phyloP scores from a whole-genome alignment of 2,797 vertebrate species.

The Parauchenoglanis ngamensis region DNA sequence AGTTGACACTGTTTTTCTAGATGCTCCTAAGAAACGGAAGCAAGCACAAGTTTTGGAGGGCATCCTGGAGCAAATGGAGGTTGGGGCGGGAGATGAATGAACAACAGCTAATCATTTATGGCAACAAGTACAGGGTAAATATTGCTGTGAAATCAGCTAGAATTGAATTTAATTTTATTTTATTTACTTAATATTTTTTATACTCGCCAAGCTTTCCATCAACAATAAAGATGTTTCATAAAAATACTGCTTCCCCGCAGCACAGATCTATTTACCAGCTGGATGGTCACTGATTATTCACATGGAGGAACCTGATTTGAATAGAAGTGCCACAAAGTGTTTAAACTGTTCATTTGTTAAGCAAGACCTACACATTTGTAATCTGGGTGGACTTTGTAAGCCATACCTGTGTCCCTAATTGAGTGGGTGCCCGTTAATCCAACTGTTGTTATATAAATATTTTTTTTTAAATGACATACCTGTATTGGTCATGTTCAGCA shows the following conservation, averaged over 20 bases:
- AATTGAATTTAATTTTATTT: neutral
- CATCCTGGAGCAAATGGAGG: slow-evolving; percentile 87
- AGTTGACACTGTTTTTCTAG: slow-evolving; percentile 67
- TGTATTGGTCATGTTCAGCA: slow-evolving; percentile 12
- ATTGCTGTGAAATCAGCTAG: slow-evolving; percentile 8
- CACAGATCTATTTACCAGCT: neutral
- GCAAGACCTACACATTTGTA: neutral
- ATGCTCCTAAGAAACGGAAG: slow-evolving; percentile 77
- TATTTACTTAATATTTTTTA: neutral
- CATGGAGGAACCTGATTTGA: neutral
- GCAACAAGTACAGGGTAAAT: slow-evolving; percentile 43
- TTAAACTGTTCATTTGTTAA: neutral
- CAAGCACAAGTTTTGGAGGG: slow-evolving; percentile 80
- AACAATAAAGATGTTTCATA: neutral
- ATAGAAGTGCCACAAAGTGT: neutral
- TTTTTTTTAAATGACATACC: neutral
- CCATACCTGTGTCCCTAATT: neutral
- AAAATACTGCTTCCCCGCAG: neutral
- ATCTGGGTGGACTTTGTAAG: neutral
- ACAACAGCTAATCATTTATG: slow-evolving; percentile 42
- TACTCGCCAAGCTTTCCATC: neutral
- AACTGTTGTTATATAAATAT: neutral
- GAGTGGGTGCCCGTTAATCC: neutral
- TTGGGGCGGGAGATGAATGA: slow-evolving; percentile 62
- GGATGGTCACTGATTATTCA: neutral